Evolutionary conservation across 2,113 vertebrate genomes (phyloP).

Genomic region (Bubalus kerabau): DNA sequence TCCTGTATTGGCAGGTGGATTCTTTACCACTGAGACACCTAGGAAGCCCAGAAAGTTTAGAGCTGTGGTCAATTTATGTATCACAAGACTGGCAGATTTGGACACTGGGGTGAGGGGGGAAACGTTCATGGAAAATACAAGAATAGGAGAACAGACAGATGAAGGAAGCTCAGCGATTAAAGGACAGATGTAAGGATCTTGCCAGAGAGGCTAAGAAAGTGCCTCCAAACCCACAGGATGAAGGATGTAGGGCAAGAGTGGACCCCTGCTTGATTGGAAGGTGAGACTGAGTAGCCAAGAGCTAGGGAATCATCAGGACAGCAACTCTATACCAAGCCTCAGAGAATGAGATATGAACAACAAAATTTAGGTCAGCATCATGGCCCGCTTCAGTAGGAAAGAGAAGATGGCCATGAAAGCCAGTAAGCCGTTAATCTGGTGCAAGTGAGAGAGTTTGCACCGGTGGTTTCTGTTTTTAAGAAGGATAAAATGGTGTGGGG

Average conservation of each 20-base stretch:
- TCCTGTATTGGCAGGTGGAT: background rate
- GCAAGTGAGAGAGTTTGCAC: background rate
- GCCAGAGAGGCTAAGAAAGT: background rate
- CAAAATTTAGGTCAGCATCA: background rate
- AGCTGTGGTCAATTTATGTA: background rate
- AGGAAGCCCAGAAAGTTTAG: background rate
- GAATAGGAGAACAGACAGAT: background rate
- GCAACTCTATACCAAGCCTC: background rate
- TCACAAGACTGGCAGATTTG: background rate
- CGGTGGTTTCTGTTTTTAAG: background rate
- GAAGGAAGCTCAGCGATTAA: background rate
- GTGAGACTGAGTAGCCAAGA: background rate
- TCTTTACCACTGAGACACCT: background rate
- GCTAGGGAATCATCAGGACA: background rate
- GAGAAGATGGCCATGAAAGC: background rate
- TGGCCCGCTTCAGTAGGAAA: background rate
- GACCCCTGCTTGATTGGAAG: fast-evolving
- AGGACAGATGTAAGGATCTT: background rate
- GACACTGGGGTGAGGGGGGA: background rate
- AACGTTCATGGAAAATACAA: background rate
- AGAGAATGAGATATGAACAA: background rate
- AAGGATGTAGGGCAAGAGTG: background rate
- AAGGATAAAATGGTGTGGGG: background rate
- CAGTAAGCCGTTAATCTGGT: background rate
- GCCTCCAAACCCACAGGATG: background rate